Evolutionary conservation across 2,888 invertebrate species (phyloP).

Genomic region (Sepiola atlantica): DNA sequence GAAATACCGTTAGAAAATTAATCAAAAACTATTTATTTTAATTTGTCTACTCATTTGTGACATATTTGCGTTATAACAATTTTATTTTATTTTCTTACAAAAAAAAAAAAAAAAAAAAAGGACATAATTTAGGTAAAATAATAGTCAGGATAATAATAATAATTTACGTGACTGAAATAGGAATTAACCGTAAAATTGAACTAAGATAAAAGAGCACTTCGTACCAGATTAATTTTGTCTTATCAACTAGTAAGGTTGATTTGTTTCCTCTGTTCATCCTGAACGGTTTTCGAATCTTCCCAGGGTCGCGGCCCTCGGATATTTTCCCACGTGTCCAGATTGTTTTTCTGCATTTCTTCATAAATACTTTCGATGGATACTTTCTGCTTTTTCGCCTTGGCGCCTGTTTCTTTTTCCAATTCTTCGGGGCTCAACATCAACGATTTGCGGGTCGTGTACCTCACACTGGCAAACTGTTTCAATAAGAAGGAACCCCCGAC

Average conservation of each 20-base stretch:
- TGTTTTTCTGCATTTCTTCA: slow-evolving; percentile 75
- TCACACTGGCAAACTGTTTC: slow-evolving; percentile 52
- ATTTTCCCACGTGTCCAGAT: slow-evolving; percentile 90
- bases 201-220: too few species aligned
- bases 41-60: too few species aligned
- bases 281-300: slow-evolving; percentile 79
- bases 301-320: slow-evolving; percentile 89
- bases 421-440: not conserved
- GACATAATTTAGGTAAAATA: too few species aligned
- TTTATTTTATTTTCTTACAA: too few species aligned
- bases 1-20: too few species aligned
- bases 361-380: slow-evolving; percentile 45
- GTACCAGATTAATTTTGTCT: too few species aligned
- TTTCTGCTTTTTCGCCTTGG: not conserved
- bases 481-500: slow-evolving; percentile 55
- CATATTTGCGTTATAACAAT: too few species aligned
- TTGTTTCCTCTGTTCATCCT: slow-evolving; percentile 57
- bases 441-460: slow-evolving; percentile 47
- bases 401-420: slow-evolving; percentile 49
- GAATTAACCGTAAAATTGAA: too few species aligned
- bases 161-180: too few species aligned
- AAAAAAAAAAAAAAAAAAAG: too few species aligned
- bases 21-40: too few species aligned
- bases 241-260: not conserved
- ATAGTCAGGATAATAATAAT: too few species aligned